Conservation (phyloP, 1,140 invertebrate species). For the Drosophila baimaii region DNA sequence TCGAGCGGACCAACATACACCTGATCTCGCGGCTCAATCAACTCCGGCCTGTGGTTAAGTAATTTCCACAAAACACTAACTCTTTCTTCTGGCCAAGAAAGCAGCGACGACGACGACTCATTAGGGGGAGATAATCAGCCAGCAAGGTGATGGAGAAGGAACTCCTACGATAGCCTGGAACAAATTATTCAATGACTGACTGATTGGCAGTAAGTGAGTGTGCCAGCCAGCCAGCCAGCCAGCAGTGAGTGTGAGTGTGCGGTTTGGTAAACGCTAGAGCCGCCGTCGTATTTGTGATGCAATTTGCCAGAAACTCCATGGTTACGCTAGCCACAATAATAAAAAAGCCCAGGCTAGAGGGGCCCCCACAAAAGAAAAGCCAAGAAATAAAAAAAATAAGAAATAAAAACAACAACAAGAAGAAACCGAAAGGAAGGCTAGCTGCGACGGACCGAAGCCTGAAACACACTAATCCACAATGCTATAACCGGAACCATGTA, state of each 20-base stretch:
- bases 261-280: constrained; percentile 61
- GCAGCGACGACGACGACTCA: too few species aligned
- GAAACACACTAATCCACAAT: constrained; percentile 17
- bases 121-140: constrained; percentile 27
- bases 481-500: background rate
- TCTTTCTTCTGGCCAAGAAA: constrained; percentile 19
- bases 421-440: constrained; percentile 23
- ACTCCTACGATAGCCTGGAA: constrained; percentile 1
- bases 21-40: constrained; percentile 29
- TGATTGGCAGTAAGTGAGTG: constrained; percentile 18
- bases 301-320: constrained; percentile 71
- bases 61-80: background rate
- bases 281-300: constrained; percentile 58
- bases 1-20: constrained; percentile 27
- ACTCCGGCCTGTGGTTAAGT: constrained; percentile 7
- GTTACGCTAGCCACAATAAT: constrained; percentile 54
- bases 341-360: constrained; percentile 4
- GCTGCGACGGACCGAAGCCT: constrained; percentile 13
- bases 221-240: too few species aligned
- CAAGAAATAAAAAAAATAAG: background rate
- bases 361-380: constrained; percentile 9
- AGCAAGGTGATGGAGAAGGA: background rate
- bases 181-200: background rate
- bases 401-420: background rate
- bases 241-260: constrained; percentile 6